Evolutionary conservation across 2,888 invertebrate genomes (phyloP), one percentile per base, ranked within the genome.

Genomic region (Bhutanitis thaidina): DNA sequence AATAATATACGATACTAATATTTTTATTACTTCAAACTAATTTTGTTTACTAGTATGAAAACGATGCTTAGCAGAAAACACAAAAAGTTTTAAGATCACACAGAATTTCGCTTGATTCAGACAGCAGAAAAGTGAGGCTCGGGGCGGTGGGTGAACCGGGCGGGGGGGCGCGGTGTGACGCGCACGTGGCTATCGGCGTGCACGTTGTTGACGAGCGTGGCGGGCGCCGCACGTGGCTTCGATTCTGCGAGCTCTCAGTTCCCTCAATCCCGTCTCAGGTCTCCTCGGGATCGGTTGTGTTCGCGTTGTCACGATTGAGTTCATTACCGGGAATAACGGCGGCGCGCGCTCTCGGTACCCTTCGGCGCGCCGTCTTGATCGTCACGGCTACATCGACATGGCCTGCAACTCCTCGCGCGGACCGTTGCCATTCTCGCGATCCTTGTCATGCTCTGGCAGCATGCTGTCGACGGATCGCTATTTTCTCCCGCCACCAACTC

Each of bases 351-450:
- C 59, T 64, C 74, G 61, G 61, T 71, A 75, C 65, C 66, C 69
- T 71, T 68, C 75, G 49, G 59, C 63, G 48, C 77, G 60, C 40
- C 77, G 75, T 39, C 62, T 83, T 65, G 91, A 92, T 68, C 86
- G 83, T 43, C 90, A 91, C 80, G 91, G 91, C 3, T 91, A 91
- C 57, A 87, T 90, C 65, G 90, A 91, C 57, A 91, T 91, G 91
- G 85, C 80, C 59, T 71, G 75, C 54, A 67, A 78, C 45, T 59
- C 68, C 1, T 53, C 61, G 1, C 48, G 20, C 20, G 20, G 44
- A 10, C 34, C 37, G 13, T 32, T 41, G 10, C 36, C 50, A 0
- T 20, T 2, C 20, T 20, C 41, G 16, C 25, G 40, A 25, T 72
- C 74, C 63, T 73, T 68, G 69, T 79, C 73, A 69, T 32, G 9